phyloP scores from a whole-genome alignment of 1,140 invertebrate species.

The Neotoxoptera formosana region DNA sequence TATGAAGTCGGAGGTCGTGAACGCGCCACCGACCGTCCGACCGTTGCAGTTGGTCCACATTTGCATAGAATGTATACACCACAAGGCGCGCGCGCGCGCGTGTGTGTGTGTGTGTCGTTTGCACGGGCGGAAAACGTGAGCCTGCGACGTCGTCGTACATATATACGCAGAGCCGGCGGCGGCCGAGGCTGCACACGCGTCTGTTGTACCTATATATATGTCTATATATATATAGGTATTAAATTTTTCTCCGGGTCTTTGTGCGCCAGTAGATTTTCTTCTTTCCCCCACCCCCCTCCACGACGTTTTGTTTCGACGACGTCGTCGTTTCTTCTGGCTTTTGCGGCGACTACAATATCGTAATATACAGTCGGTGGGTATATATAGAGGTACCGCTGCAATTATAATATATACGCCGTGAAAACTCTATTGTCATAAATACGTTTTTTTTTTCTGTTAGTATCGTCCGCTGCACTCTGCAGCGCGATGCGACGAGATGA shows the following conservation, averaged over 20 bases:
- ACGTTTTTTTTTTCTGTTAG: neutral
- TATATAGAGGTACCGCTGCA: too few species aligned
- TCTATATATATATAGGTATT: neutral
- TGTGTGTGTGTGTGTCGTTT: neutral
- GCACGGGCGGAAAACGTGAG: conserved; percentile 1
- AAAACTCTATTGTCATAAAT: neutral
- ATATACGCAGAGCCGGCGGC: neutral
- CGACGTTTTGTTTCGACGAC: neutral
- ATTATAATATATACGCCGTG: too few species aligned
- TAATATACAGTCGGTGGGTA: too few species aligned
- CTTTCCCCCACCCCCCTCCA: neutral
- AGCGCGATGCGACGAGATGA: neutral
- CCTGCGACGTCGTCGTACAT: neutral
- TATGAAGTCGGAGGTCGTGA: conserved; percentile 29
- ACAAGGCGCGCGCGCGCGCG: too few species aligned
- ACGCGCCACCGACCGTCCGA: neutral
- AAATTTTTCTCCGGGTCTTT: neutral
- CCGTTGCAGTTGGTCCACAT: neutral
- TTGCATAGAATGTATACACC: conserved; percentile 38
- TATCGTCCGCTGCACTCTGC: too few species aligned
- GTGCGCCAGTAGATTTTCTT: neutral
- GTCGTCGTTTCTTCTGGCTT: neutral
- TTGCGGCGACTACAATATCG: neutral
- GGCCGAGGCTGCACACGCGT: neutral
- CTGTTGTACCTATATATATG: too few species aligned